Evolutionary conservation across 2,797 vertebrate species (phyloP).

Genomic region (Mallotus villosus): DNA sequence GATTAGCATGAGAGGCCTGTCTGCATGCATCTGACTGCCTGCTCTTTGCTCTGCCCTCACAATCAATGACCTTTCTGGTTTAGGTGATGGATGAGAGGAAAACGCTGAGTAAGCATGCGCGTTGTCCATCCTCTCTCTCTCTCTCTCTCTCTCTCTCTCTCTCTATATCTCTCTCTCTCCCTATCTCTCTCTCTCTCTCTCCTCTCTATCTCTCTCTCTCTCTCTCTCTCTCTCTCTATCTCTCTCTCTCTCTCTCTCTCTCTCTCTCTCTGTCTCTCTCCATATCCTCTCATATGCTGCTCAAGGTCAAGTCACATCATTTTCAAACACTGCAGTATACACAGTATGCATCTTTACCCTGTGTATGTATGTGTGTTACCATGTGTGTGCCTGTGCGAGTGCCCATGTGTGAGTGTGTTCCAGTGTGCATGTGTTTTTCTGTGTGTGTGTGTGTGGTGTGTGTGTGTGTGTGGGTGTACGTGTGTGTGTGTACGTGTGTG

Average conservation of each 20-base stretch:
- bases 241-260: neutral
- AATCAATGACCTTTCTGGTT: conserved; percentile 74
- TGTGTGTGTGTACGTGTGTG: conserved; percentile 31
- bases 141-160: conserved; percentile 27
- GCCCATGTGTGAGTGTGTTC: conserved; percentile 21
- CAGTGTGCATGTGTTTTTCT: conserved; percentile 16
- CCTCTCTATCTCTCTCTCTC: neutral
- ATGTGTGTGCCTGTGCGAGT: conserved; percentile 10
- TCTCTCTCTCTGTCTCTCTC: conserved; percentile 33
- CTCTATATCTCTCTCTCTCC: conserved; percentile 27
- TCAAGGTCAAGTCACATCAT: conserved; percentile 60
- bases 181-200: conserved; percentile 11
- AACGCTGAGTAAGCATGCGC: conserved; percentile 65
- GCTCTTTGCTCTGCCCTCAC: conserved; percentile 49
- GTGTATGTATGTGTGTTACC: conserved; percentile 22
- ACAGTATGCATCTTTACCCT: conserved; percentile 2
- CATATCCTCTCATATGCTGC: conserved; percentile 15
- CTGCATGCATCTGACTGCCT: conserved; percentile 47
- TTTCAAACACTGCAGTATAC: conserved; percentile 36
- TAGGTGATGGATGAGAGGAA: conserved; percentile 70
- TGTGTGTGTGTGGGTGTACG: conserved; percentile 5
- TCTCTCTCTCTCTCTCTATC: neutral
- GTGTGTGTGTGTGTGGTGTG: conserved; percentile 21
- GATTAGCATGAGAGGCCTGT: conserved; percentile 46
- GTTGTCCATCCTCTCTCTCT: conserved; percentile 32